These are phyloP conservation scores for Pampusana beccarii DNA, from an alignment of 2,113 vertebrate genomes.

Conservation along the genomic window DNA sequence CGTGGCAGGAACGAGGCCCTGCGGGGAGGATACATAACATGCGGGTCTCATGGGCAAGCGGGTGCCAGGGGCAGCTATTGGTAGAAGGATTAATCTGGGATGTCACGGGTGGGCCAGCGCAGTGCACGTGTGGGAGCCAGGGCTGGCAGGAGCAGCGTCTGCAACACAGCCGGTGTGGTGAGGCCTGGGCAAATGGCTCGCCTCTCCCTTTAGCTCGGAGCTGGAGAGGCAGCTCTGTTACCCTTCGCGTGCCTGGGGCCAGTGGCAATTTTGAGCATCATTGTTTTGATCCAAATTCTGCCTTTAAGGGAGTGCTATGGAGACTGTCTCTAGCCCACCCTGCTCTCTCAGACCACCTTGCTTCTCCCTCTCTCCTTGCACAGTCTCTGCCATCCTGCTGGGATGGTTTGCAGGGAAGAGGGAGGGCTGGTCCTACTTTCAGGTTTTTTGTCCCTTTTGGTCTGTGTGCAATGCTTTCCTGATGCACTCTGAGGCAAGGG, in stretches of 20 bases:
- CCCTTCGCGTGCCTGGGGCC: not conserved
- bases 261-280: not conserved
- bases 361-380: not conserved
- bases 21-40: fast-evolving
- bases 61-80: not conserved
- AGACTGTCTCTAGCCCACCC: not conserved
- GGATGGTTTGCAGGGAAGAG: not conserved
- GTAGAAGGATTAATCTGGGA: not conserved
- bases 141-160: not conserved
- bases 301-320: not conserved
- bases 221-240: not conserved
- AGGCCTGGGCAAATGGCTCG: not conserved
- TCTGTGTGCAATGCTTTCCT: not conserved
- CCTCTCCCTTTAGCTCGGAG: not conserved
- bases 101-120: fast-evolving
- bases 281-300: not conserved
- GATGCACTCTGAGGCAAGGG: not conserved
- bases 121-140: not conserved
- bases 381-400: not conserved
- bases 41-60: fast-evolving
- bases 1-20: fast-evolving
- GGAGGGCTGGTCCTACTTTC: not conserved
- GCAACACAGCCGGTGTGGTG: fast-evolving
- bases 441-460: not conserved
- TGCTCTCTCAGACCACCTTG: not conserved